phyloP scores from a whole-genome alignment of 1,140 invertebrate genomes.

The Pseudomyrmex concolor region DNA sequence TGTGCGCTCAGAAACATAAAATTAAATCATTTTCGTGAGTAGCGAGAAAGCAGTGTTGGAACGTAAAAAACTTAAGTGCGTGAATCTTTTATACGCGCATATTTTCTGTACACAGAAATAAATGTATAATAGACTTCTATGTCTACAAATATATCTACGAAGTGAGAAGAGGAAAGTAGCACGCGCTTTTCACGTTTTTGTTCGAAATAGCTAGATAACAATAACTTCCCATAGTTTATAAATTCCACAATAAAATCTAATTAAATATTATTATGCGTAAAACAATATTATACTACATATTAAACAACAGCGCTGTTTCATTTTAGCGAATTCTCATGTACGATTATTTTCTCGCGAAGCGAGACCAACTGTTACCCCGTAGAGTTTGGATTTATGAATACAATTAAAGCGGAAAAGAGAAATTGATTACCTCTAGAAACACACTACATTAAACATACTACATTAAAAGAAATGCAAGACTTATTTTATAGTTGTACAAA shows the following conservation, averaged over 20 bases:
- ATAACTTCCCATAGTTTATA: background rate
- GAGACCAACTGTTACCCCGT: conserved; percentile 11
- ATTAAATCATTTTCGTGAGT: too few species aligned
- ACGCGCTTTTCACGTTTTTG: background rate
- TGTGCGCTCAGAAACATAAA: too few species aligned
- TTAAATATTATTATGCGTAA: background rate
- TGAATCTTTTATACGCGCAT: too few species aligned
- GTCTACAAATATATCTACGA: conserved; percentile 56
- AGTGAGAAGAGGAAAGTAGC: conserved; percentile 12
- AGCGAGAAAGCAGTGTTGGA: too few species aligned
- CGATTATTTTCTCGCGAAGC: background rate
- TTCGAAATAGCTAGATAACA: background rate
- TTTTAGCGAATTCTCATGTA: conserved; percentile 19
- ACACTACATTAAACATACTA: conserved; percentile 16
- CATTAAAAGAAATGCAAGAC: background rate
- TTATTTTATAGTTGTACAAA: background rate
- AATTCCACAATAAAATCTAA: background rate
- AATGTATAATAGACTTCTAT: conserved; percentile 57
- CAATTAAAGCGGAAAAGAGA: conserved; percentile 19
- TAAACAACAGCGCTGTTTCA: background rate
- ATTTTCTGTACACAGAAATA: conserved; percentile 32
- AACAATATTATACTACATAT: background rate
- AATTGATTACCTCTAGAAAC: conserved; percentile 18
- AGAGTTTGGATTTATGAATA: conserved; percentile 2
- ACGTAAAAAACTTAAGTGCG: too few species aligned